Base-by-base conservation (phyloP, 2,888 invertebrate genomes). In the Sycophila texana region DNA sequence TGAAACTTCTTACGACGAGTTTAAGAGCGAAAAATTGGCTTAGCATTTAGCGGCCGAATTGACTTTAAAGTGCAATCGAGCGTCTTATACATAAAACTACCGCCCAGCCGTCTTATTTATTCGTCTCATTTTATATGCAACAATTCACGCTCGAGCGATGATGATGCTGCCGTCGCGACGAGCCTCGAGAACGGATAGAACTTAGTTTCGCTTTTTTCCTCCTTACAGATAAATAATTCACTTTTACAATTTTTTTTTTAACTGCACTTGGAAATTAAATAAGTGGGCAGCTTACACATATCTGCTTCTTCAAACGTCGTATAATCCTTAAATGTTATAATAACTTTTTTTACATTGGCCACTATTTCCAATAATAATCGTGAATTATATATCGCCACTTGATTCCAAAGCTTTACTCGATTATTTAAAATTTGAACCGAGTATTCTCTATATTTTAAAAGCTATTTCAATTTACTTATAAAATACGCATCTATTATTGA, bases 121-220 rank as follows among this genome's bases (percentile, higher is more conserved):
- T 66, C 74, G 67, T 18, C 55, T 73, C 65, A 39, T 73, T 55
- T 55, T 55, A 26, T 73, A 73, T 65, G 65, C 73, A 65, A 65
- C 47, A 55, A 73, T 73, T 73, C 30, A 10, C 39, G 60, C 53
- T 53, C n/a, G 53, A 53, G 53, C 53, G 53, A n/a, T 14, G 12
- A 53, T 53, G n/a, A 53, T 53, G 53, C 53, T 53, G n/a, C n/a
- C 53, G 53, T 10, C 39, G 22, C 60, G 60, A 60, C 2, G 4
- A 60, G 22, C 14, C 22, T 13, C 22, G 22, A 0, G 26, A 14
- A n/a, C 18, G 55, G n/a, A 12, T 20, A 57, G n/a, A 20, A 55
- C 55, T 55, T 18, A 18, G n/a, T 12, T 12, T n/a, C 12, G 16
- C 63, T 47, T 47, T 65, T 18, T n/a, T 39, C n/a, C 63, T 18